Evolutionary conservation across 2,113 vertebrate genomes (phyloP).

Genomic region (Zosterops borbonicus): DNA sequence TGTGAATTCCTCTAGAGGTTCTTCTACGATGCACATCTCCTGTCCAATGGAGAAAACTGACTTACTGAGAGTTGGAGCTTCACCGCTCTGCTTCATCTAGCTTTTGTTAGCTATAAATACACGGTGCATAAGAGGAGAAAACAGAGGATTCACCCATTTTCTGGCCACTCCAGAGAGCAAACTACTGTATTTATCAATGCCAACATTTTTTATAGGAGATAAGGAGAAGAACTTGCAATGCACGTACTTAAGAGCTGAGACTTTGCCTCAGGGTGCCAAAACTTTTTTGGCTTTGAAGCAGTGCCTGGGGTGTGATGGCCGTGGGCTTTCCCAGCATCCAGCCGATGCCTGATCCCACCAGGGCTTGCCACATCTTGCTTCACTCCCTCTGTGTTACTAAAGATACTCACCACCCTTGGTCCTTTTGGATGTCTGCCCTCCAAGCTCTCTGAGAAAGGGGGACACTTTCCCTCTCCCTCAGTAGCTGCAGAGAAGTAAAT

Average conservation of each 20-base stretch:
- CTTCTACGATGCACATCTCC: conserved; percentile 83
- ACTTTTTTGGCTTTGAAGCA: neutral
- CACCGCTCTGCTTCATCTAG: neutral
- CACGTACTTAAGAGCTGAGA: neutral
- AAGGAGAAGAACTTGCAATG: neutral
- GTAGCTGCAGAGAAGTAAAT: neutral
- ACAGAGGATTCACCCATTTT: neutral
- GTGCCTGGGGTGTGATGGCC: neutral
- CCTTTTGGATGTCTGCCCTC: neutral
- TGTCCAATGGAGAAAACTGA: conserved; percentile 51
- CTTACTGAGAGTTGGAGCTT: neutral
- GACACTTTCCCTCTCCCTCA: neutral
- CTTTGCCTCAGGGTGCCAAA: neutral
- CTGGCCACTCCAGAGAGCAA: neutral
- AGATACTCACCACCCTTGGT: neutral
- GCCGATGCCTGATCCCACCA: neutral
- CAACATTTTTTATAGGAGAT: conserved; percentile 24
- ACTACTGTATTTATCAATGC: conserved; percentile 7
- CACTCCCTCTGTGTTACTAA: neutral
- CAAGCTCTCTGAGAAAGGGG: neutral
- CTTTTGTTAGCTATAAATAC: conserved; percentile 17
- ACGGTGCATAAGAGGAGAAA: neutral
- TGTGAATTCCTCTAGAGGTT: conserved; percentile 83
- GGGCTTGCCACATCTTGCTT: neutral
- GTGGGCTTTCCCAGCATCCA: neutral